These are phyloP conservation scores for Takifugu ocellatus DNA, from an alignment of 2,797 vertebrate genomes.

Conservation along the genomic window DNA sequence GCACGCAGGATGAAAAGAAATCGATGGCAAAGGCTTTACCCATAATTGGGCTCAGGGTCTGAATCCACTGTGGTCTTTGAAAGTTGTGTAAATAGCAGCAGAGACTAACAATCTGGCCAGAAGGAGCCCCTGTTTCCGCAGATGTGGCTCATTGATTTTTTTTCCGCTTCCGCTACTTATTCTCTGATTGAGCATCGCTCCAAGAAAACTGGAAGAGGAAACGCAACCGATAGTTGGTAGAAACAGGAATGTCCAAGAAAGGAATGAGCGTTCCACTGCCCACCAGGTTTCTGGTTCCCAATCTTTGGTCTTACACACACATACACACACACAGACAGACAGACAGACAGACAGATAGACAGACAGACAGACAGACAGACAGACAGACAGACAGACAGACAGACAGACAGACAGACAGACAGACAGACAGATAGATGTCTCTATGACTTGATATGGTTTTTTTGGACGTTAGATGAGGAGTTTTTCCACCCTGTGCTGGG, in stretches of 20 bases:
- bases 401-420: too few relatives aligned
- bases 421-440: too few relatives aligned
- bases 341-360: too few relatives aligned
- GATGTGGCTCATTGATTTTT: slow-evolving; percentile 59
- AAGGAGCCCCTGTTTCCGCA: slow-evolving; percentile 41
- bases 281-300: background rate
- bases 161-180: slow-evolving; percentile 30
- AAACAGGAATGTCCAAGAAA: background rate
- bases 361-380: too few relatives aligned
- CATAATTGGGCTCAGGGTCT: slow-evolving; percentile 59
- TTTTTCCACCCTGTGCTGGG: too few relatives aligned
- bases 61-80: slow-evolving; percentile 40
- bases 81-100: slow-evolving; percentile 58
- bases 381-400: too few relatives aligned
- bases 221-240: slow-evolving; percentile 4
- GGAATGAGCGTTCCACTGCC: slow-evolving; percentile 27
- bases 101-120: slow-evolving; percentile 47
- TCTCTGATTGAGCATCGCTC: slow-evolving; percentile 18
- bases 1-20: slow-evolving; percentile 56
- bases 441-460: too few relatives aligned
- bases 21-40: slow-evolving; percentile 60
- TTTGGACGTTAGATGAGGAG: too few relatives aligned
- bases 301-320: too few relatives aligned
- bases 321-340: too few relatives aligned
- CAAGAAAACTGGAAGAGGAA: slow-evolving; percentile 14